Base-by-base conservation (phyloP, 2,797 vertebrate genomes). In the Huso huso region DNA sequence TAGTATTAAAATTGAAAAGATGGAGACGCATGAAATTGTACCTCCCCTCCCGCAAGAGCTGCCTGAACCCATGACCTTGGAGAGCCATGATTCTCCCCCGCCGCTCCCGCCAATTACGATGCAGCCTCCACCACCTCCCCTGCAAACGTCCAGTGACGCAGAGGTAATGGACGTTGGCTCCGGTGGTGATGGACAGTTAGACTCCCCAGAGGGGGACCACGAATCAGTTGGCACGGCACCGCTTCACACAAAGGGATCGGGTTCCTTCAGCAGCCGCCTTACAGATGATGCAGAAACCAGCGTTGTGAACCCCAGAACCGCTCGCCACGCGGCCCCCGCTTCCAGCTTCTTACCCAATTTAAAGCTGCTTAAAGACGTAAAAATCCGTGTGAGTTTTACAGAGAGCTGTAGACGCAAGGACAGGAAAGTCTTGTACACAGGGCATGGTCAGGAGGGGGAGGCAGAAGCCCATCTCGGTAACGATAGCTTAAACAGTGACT, bases 141-240 rank as follows among this genome's bases (percentile, higher is more conserved):
- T 98, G 97, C 97, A 98, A 99, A 98, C 95, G 96, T 99, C 97
- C 97, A 97, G 96, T 99, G 97, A 98, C 93, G 96, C 97, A 96
- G 97, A 98, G 94, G 94, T 97, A 95, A 98, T 99, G 97, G 97
- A 99, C 97, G 97, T 99, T 99, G 93, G 97, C 96, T 98, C 95
- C 93, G 97, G 97, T 97, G 95, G 97, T 99, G 97, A 98, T 99
- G 97, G 97, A 98, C 93, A 92, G 93, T 93, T 92, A 91, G 83
- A 94, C 88, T 90, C 86, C 92, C 89, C 92, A 91, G 89, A 88
- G 77, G 94, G 88, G 91, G 93, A 95, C 84, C 79, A 82, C 79
- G 90, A 93, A 83, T 73, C 79, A 78, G 79, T 82, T 83, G 81
- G 76, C 84, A 87, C 83, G 79, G 86, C 83, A 73, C 89, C 91